Evolutionary conservation across 2,797 vertebrate species (phyloP), one percentile per base, ranked within the genome.

Genomic region (Dendrocincla fuliginosa): DNA sequence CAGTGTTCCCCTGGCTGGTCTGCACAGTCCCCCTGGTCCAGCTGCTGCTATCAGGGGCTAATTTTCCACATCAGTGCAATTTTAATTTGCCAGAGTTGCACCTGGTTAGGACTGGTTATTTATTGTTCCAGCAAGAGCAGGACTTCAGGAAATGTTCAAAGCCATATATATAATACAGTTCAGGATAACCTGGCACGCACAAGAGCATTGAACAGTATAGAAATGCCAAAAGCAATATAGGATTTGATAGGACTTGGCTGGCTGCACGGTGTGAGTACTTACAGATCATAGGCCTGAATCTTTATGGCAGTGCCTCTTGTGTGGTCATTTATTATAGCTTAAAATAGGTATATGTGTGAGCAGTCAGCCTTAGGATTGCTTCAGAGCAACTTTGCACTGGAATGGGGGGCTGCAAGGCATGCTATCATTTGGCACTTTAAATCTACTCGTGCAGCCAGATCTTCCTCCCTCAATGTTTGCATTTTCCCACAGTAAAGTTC

Each of bases 191-290:
- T 84, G 76, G 85, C 73, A 64, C 1, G 8, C 65, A 46, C 13
- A 49, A 60, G 76, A 86, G 61, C 88, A 77, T 46, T 32, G 42
- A 85, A 67, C 27, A 46, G 82, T 50, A 47, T 13, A 84, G 79
- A 96, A 64, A 53, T 64, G 87, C 87, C 87, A 93, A 91, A 81
- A 93, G 82, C 65, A 90, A 95, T 84, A 60, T 2, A 87, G 80
- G 64, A 35, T 77, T 88, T 85, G 89, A 94, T 89, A 81, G 84
- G 79, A 75, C n/a, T 84, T 91, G 89, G 76, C 82, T 89, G 65
- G 30, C 69, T 91, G 69, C 73, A 78, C 0, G 0, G 69, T 68
- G 53, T 81, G 83, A 88, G 69, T 87, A 39, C 85, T 81, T 77
- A 77, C 37, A 95, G 82, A 87, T 78, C 84, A 74, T 9, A 7